A percentile compares a stretch with the other conserved stretches of the same genome.
Conservation (phyloP, 2,113 vertebrate genomes). For the Apodemus speciosus region DNA sequence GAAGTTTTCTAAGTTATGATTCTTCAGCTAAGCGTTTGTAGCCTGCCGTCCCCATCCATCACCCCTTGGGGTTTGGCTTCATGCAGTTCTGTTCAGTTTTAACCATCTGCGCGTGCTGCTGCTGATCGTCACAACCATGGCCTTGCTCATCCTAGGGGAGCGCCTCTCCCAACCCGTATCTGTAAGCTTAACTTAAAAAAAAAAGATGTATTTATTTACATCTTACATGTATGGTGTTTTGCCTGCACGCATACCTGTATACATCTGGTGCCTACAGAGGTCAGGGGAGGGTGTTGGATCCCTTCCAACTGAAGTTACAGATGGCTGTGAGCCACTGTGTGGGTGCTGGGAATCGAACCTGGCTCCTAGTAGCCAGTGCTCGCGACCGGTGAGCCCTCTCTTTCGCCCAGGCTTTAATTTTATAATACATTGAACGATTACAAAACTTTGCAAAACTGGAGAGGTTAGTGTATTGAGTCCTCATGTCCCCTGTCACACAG, state of each 20-base stretch:
- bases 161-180: background rate
- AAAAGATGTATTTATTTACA: background rate
- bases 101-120: background rate
- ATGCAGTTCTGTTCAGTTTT: background rate
- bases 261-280: background rate
- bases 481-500: accelerated
- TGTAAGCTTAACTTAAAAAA: background rate
- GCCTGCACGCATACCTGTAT: background rate
- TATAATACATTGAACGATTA: background rate
- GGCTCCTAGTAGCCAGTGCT: background rate
- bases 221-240: background rate
- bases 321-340: background rate
- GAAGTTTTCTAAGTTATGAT: background rate
- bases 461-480: accelerated
- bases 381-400: background rate
- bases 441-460: background rate
- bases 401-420: background rate
- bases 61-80: background rate
- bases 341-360: background rate
- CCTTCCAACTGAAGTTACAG: background rate
- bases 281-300: background rate
- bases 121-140: accelerated
- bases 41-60: accelerated
- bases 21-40: background rate
- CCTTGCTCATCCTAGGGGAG: background rate